Conservation (phyloP, 2,113 vertebrate species). For the Podarcis cretensis region DNA sequence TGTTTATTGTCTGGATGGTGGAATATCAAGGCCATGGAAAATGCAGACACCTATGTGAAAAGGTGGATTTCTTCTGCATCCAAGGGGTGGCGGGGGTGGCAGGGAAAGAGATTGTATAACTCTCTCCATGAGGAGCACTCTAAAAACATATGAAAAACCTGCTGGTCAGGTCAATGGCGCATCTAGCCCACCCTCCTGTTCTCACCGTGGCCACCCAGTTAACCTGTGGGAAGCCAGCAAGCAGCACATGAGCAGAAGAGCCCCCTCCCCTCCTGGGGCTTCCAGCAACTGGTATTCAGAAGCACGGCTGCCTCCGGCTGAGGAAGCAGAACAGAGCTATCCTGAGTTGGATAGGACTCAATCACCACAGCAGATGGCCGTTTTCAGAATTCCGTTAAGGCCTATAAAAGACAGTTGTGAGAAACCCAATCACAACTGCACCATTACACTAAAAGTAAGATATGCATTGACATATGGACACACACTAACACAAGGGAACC, state of each 20-base stretch:
- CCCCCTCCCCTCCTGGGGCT: no score
- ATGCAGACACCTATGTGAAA: neutral
- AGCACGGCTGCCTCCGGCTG: no score
- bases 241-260: no score
- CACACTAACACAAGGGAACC: neutral
- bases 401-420: conserved; percentile 4
- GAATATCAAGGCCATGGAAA: neutral
- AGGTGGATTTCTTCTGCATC: neutral
- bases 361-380: neutral
- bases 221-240: no score
- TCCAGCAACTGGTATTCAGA: no score
- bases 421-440: conserved; percentile 31
- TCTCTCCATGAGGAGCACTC: no score
- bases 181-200: no score
- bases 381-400: neutral
- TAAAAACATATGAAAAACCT: no score
- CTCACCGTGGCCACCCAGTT: no score
- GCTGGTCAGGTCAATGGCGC: no score
- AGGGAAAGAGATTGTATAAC: neutral
- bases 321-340: no score
- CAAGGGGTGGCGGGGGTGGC: neutral
- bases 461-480: neutral
- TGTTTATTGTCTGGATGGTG: no score
- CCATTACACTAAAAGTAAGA: conserved; percentile 7
- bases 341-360: neutral